Evolutionary conservation across 2,888 invertebrate species (phyloP), one percentile per base, ranked within the genome.

Genomic region (Drosophila barbarae): DNA sequence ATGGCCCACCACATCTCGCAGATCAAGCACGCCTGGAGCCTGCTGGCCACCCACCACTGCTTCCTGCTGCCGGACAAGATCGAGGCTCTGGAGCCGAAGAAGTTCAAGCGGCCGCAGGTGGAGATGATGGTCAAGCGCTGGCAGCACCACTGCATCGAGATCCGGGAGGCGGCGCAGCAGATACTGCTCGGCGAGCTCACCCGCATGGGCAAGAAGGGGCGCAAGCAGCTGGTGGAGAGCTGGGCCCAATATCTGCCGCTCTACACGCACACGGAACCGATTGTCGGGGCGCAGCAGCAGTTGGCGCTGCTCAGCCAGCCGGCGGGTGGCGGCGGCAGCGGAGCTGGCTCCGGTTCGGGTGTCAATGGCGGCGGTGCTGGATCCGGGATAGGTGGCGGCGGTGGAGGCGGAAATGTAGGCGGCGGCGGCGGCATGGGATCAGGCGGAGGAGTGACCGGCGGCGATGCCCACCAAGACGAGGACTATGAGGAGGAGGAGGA

Each of bases 81-180:
- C 9, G 93, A 94, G 0, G 91, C 92, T 0, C 69, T 90, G 15
- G 88, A 88, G 60, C 89, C 89, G 34, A 87, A 85, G 88, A 92
- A 92, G 67, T 98, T 96, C 90, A 96, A 98, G 87, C 93, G 97
- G n/a, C 98, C 98, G 0, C 96, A 97, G 89, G 96, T 99, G 5
- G 99, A 99, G 90, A 96, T 98, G 94, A 92, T 99, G 91, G 99
- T 98, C 0, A 93, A 98, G 18, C 92, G 98, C 69, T 99, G 99
- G 99, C 99, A 99, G 88, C 99, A 99, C 90, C 96, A 98, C 80
- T 99, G 99, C 89, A 92, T 99, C 6, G 99, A 99, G 91, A 97
- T 98, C 47, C 91, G 99, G 5, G 98, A 99, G 89, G 99, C 99
- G 0, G 96, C 98, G 0, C 99, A 99, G 87, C 98, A 98, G 10